These are phyloP conservation scores for Caenorhabditis tropicalis DNA, from an alignment of 1,140 invertebrate genomes.

Conservation along the genomic window DNA sequence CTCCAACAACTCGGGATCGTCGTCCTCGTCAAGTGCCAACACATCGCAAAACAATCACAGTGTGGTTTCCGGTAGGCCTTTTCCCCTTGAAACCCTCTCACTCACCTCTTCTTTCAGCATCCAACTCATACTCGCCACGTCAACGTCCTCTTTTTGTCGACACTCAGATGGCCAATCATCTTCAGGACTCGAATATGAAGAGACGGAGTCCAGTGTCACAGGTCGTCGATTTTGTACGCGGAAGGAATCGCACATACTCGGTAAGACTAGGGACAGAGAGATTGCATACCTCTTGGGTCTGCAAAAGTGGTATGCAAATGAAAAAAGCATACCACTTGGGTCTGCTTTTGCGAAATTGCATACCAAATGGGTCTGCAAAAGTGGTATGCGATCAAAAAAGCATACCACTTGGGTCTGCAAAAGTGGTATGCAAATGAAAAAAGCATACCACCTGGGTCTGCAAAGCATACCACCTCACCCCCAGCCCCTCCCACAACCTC, in stretches of 20 bases:
- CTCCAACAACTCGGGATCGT: constrained; percentile 12
- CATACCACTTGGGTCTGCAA: no score
- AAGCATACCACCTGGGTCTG: no score
- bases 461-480: not conserved
- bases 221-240: constrained; percentile 22
- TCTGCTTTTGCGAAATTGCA: no score
- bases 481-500: not conserved
- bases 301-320: no score
- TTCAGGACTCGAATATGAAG: constrained; percentile 21
- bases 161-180: constrained; percentile 49
- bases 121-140: constrained; percentile 19
- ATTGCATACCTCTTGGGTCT: not conserved
- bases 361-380: no score
- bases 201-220: constrained; percentile 41
- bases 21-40: not conserved
- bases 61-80: not conserved
- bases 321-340: no score
- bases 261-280: not conserved
- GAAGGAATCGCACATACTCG: constrained; percentile 43
- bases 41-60: not conserved
- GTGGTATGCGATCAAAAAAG: no score
- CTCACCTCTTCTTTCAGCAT: not conserved
- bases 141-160: constrained; percentile 52
- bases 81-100: not conserved
- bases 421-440: no score